phyloP scores from a whole-genome alignment of 2,113 vertebrate species.

The Ammospiza nelsoni region DNA sequence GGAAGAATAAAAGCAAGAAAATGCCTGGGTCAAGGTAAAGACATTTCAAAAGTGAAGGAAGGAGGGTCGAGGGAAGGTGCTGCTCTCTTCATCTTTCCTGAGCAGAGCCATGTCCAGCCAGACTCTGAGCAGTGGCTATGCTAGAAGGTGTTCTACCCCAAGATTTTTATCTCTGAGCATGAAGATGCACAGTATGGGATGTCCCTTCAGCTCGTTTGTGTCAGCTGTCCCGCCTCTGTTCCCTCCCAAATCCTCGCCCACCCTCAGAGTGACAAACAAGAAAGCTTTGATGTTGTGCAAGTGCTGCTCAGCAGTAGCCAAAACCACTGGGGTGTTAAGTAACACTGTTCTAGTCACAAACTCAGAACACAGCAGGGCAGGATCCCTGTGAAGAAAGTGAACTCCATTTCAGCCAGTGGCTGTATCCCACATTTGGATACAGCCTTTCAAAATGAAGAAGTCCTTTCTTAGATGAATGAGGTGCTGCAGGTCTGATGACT shows the following conservation, averaged over 20 bases:
- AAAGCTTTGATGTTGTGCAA: neutral
- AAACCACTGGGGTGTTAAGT: neutral
- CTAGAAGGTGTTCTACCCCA: neutral
- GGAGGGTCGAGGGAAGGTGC: neutral
- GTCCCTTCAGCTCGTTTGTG: rapidly evolving
- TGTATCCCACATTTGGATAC: neutral
- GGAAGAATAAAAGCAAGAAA: neutral
- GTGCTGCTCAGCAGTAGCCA: neutral
- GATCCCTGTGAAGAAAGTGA: neutral
- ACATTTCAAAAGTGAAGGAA: neutral
- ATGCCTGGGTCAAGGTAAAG: neutral
- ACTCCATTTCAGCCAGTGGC: neutral
- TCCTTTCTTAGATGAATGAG: neutral
- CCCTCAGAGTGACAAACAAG: neutral
- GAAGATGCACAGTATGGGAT: neutral
- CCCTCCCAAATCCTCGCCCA: neutral
- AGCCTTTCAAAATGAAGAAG: neutral
- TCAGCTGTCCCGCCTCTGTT: neutral
- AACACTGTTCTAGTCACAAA: neutral
- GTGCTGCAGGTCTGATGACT: neutral
- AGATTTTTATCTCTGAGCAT: neutral
- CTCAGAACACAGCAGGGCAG: neutral
- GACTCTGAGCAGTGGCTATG: neutral
- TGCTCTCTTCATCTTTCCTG: rapidly evolving
- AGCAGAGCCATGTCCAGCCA: rapidly evolving